A percentile compares a stretch with the other conserved stretches of the same genome.
Evolutionary conservation across 2,888 invertebrate genomes (phyloP).

Genomic region (Diaprepes abbreviatus): DNA sequence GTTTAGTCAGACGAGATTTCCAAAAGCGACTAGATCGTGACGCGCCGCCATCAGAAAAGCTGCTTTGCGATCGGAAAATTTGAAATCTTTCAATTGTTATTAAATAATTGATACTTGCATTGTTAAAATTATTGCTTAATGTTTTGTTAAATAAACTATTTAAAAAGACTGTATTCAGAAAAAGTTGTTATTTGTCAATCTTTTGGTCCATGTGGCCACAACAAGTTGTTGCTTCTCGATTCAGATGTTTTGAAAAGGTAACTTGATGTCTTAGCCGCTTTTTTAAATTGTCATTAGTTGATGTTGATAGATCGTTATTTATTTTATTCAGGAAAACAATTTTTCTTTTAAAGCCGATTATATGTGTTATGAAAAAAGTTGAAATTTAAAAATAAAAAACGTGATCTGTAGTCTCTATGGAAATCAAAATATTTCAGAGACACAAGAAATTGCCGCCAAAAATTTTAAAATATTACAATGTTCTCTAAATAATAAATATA

Average conservation of each 20-base stretch:
- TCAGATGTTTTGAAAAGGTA: conserved; percentile 21
- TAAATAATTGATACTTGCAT: not conserved
- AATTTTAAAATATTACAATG: too few relatives aligned
- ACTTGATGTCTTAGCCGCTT: conserved; percentile 16
- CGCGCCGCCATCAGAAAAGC: conserved; percentile 4
- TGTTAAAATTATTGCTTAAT: not conserved
- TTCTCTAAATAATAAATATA: too few relatives aligned
- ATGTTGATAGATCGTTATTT: too few relatives aligned
- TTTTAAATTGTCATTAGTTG: not conserved
- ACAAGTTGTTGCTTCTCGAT: conserved; percentile 29
- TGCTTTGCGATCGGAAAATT: conserved; percentile 14
- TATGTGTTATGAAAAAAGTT: too few relatives aligned
- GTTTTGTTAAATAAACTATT: not conserved
- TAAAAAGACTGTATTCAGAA: not conserved
- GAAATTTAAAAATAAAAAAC: too few relatives aligned
- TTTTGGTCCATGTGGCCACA: conserved; percentile 23
- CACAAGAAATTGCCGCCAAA: too few relatives aligned
- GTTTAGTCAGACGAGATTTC: conserved; percentile 44
- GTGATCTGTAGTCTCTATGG: too few relatives aligned
- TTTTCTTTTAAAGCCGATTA: too few relatives aligned
- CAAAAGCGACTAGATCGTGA: conserved; percentile 30
- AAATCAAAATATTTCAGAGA: too few relatives aligned
- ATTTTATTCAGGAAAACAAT: too few relatives aligned
- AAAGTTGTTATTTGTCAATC: not conserved
- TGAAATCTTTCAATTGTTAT: not conserved